Evolutionary conservation across 2,797 vertebrate species (phyloP), one percentile per base, ranked within the genome.

Genomic region (Chelmon rostratus): DNA sequence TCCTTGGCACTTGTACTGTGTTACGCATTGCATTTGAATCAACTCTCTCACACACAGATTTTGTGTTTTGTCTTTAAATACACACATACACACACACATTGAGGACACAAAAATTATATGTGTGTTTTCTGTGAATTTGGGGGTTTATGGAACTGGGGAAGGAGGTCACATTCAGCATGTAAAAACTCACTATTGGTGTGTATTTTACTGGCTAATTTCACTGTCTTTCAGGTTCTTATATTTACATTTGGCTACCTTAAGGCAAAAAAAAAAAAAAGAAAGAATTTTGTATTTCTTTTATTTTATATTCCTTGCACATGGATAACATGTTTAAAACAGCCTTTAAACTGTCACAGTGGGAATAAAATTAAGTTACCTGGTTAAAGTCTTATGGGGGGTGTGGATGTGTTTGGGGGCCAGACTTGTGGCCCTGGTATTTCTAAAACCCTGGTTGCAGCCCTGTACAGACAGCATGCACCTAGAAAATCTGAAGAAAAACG

Each of bases 401-500:
- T 21, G 23, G 31, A 16, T 52, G 12, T 3, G 19, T 56, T 40
- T 18, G 5, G 11, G 23, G 35, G 16, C 56, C 38, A 62, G 15
- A 68, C 61, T 50, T n/a, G 19, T 28, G 31, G 6, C 6, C 23
- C 49, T 71, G 56, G 16, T 25, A 57, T 40, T 49, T 68, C 23
- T 28, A 21, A 71, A 69, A 63, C 21, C 42, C n/a, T 28, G 35
- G 44, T 23, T n/a, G 40, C 52, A 2, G 31, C 15, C 21, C 50
- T 44, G 25, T 21, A 47, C 33, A 69, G 16, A 57, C 42, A 21
- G 28, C 12, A 49, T 23, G 73, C n/a, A 69, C 53, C 53, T 66
- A 54, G 37, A 57, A 82, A 68, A 70, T 18, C 46, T 73, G 15
- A 68, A 68, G 42, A 42, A 49, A 52, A 38, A 44, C 33, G 23